Conservation (phyloP, 1,140 invertebrate genomes). For the Chironomus tepperi region DNA sequence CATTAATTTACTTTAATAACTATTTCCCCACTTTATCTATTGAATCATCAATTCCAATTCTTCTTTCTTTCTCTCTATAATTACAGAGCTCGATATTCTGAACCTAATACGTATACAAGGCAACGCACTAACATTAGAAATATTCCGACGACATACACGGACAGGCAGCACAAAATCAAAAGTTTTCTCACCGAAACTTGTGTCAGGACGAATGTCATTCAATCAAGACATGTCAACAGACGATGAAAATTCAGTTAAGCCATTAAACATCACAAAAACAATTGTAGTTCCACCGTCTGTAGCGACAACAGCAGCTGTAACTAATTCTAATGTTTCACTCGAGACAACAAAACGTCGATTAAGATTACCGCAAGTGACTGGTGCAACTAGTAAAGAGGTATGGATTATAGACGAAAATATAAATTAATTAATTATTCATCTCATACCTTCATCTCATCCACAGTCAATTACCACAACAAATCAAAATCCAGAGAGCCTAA, state of each 20-base stretch:
- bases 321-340: slow-evolving; percentile 39
- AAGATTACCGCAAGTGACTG: slow-evolving; percentile 60
- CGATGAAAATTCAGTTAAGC: not conserved
- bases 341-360: slow-evolving; percentile 50
- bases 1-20: too few species aligned
- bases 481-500: slow-evolving; percentile 41
- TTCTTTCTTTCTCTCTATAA: not conserved
- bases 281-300: not conserved
- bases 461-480: slow-evolving; percentile 37
- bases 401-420: slow-evolving; percentile 43
- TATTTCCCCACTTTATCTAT: too few species aligned
- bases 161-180: not conserved
- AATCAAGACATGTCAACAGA: not conserved
- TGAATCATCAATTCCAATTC: slow-evolving; percentile 37
- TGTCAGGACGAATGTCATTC: not conserved
- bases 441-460: not conserved
- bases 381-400: slow-evolving; percentile 73
- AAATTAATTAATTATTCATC: not conserved
- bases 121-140: slow-evolving; percentile 56
- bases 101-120: slow-evolving; percentile 56
- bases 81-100: slow-evolving; percentile 57
- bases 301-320: slow-evolving; percentile 44
- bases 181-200: not conserved
- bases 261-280: slow-evolving; percentile 26
- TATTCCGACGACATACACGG: slow-evolving; percentile 50